Conservation (phyloP, 1,140 invertebrate species). For the Apis laboriosa region DNA sequence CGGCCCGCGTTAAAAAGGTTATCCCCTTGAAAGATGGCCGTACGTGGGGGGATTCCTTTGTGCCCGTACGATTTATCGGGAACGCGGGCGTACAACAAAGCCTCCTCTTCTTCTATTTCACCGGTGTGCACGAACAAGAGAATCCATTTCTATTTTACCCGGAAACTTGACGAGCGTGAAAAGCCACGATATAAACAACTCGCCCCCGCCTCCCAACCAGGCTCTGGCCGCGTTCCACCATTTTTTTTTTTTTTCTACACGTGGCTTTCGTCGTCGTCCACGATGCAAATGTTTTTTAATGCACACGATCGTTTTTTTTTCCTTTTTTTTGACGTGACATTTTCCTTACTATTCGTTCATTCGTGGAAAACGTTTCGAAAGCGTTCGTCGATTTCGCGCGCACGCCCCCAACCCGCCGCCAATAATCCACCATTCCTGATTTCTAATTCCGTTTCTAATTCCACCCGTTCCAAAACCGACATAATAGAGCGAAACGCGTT, state of each 20-base stretch:
- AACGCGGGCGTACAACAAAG: constrained; percentile 9
- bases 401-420: no score
- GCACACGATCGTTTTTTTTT: background rate
- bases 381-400: background rate
- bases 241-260: background rate
- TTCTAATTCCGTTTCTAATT: no score
- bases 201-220: background rate
- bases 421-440: no score
- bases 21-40: background rate
- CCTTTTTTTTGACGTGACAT: background rate
- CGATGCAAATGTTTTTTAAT: constrained; percentile 8
- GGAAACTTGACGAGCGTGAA: constrained; percentile 12
- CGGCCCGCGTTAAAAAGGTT: constrained; percentile 1
- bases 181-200: constrained; percentile 8
- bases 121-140: background rate
- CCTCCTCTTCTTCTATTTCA: background rate
- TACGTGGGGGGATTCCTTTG: background rate
- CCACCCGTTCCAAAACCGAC: no score
- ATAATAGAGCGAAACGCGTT: background rate
- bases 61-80: constrained; percentile 18
- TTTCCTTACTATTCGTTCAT: background rate
- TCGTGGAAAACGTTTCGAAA: background rate
- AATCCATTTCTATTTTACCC: constrained; percentile 16
- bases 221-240: background rate
- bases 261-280: background rate